These are phyloP conservation scores for Galeopsomyia nigrocyanea DNA, from an alignment of 2,888 invertebrate species.

Conservation along the genomic window DNA sequence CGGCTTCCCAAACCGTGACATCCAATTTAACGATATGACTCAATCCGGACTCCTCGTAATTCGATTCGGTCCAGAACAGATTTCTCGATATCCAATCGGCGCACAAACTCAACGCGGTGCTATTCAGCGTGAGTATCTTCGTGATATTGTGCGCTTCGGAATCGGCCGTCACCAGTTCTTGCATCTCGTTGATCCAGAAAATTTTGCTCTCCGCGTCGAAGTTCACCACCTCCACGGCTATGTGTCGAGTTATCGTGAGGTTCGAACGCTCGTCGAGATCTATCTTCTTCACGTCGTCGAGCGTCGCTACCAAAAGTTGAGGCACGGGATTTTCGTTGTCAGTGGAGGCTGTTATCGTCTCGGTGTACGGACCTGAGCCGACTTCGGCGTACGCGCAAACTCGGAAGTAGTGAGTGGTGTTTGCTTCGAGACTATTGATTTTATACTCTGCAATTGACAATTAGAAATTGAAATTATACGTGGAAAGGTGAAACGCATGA, in stretches of 20 bases:
- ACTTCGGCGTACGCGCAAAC: conserved; percentile 86
- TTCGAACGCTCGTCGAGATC: conserved; percentile 82
- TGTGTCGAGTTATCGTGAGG: conserved; percentile 75
- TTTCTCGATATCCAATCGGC: conserved; percentile 91
- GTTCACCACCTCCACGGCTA: conserved; percentile 79
- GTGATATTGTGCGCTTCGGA: conserved; percentile 72
- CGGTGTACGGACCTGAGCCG: conserved; percentile 81
- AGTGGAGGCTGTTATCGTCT: conserved; percentile 76
- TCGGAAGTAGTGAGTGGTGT: conserved; percentile 78
- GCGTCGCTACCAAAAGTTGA: conserved; percentile 80
- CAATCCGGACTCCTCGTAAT: conserved; percentile 66
- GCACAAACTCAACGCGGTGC: conserved; percentile 77
- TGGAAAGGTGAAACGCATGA: not conserved
- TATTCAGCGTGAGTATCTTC: conserved; percentile 73
- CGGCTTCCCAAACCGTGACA: conserved; percentile 71
- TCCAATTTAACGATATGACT: conserved; percentile 77
- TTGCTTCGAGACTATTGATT: conserved; percentile 72
- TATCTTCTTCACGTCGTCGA: conserved; percentile 79
- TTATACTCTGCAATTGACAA: conserved; percentile 69
- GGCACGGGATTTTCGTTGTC: conserved; percentile 84
- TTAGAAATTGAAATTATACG: too few relatives aligned
- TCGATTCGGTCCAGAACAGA: conserved; percentile 84
- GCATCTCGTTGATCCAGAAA: conserved; percentile 86
- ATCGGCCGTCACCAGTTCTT: conserved; percentile 77
- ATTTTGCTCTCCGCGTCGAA: conserved; percentile 80